Conservation (phyloP, 2,113 vertebrate genomes). For the Donacobius atricapilla region DNA sequence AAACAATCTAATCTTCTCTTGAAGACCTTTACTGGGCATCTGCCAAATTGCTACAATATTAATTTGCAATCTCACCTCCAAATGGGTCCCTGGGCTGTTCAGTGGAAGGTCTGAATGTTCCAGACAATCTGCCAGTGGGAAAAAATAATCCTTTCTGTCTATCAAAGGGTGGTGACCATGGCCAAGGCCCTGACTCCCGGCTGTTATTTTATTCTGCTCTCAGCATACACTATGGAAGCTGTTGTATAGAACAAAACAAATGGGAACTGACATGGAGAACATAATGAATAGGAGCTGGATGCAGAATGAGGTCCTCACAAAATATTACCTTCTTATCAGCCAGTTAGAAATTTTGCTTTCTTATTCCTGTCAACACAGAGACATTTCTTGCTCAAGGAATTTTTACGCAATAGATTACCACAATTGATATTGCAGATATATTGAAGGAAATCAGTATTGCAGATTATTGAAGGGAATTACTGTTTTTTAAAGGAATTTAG, state of each 20-base stretch:
- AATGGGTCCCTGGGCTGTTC: background rate
- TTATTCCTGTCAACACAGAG: background rate
- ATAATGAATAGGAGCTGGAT: background rate
- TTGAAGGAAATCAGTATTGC: background rate
- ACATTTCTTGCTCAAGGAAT: background rate
- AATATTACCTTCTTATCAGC: background rate
- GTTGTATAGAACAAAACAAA: background rate
- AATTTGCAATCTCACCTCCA: slow-evolving; percentile 1
- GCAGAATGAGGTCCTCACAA: background rate
- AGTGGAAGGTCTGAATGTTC: background rate
- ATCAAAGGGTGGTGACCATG: background rate
- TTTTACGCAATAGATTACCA: background rate
- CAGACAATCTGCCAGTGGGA: background rate
- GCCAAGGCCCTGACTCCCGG: background rate
- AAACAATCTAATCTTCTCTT: background rate
- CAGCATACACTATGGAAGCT: background rate
- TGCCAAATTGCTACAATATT: background rate
- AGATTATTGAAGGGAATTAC: background rate
- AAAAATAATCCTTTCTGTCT: background rate
- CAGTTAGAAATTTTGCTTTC: background rate
- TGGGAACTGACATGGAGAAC: background rate
- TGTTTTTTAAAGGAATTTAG: background rate
- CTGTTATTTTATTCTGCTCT: background rate
- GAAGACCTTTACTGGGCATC: background rate
- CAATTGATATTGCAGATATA: background rate